Percentiles rank a stretch among this genome's conserved stretches.
phyloP scores from a whole-genome alignment of 2,113 vertebrate genomes.

The Cephalopterus ornatus region DNA sequence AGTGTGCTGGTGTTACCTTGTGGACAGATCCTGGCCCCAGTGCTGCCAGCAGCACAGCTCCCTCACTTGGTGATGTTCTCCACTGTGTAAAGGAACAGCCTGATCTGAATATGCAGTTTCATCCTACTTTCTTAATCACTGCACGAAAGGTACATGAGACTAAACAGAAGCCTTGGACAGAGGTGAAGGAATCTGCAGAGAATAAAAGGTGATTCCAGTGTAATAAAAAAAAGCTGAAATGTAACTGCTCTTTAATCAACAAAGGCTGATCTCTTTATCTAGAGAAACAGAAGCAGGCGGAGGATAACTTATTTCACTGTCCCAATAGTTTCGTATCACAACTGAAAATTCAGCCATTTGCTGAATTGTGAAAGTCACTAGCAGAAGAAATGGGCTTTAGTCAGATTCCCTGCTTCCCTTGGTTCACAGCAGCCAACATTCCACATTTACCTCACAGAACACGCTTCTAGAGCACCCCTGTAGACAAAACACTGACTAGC shows the following conservation, averaged over 20 bases:
- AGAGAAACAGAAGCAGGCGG: too few species aligned
- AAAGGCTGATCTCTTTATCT: too few species aligned
- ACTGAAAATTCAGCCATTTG: background rate
- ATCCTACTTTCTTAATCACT: background rate
- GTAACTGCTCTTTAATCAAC: background rate
- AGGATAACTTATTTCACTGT: background rate
- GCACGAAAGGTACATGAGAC: background rate
- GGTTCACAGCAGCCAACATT: background rate
- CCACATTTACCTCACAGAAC: background rate
- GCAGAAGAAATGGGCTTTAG: background rate
- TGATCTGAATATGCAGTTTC: background rate
- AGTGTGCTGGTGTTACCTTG: accelerated
- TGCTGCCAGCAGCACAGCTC: background rate
- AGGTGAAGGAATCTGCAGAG: background rate
- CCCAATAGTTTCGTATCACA: background rate
- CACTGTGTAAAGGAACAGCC: background rate
- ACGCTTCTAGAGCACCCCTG: background rate
- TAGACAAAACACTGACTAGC: background rate
- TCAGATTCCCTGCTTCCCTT: background rate
- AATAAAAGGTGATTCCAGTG: background rate
- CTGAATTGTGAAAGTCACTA: background rate
- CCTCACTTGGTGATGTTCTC: background rate
- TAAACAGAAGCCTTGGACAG: background rate
- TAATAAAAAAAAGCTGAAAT: background rate
- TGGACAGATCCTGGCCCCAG: accelerated